Evolutionary conservation across 2,797 vertebrate species (phyloP).

Genomic region (Paguma larvata): DNA sequence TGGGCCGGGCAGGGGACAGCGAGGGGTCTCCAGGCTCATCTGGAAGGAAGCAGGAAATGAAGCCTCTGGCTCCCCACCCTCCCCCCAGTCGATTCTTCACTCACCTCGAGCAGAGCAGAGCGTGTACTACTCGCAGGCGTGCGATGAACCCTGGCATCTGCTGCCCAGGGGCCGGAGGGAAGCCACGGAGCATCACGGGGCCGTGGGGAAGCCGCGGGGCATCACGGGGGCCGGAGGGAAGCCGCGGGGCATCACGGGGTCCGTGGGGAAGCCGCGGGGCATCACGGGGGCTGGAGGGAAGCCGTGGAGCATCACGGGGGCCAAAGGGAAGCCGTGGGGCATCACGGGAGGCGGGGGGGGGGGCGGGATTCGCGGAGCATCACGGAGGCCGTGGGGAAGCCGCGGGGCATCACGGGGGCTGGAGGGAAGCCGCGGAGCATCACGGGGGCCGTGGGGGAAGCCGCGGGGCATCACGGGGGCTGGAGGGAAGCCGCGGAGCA

Average conservation of each 20-base stretch:
- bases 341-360: no score
- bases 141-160: fast-evolving
- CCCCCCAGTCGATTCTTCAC: fast-evolving
- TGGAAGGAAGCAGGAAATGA: neutral
- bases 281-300: no score
- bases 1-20: fast-evolving
- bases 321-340: no score
- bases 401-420: no score
- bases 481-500: no score
- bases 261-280: no score
- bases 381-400: no score
- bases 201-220: no score
- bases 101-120: fast-evolving
- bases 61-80: fast-evolving
- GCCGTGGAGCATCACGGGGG: neutral
- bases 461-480: neutral
- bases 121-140: fast-evolving
- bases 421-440: neutral
- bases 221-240: no score
- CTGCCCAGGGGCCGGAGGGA: fast-evolving
- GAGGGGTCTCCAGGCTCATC: neutral
- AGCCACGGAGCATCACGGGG: neutral
- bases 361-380: neutral
- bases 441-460: no score
- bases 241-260: neutral